These are phyloP conservation scores for Rhizoglyphus robini DNA, from an alignment of 1,140 invertebrate genomes.

Conservation along the genomic window DNA sequence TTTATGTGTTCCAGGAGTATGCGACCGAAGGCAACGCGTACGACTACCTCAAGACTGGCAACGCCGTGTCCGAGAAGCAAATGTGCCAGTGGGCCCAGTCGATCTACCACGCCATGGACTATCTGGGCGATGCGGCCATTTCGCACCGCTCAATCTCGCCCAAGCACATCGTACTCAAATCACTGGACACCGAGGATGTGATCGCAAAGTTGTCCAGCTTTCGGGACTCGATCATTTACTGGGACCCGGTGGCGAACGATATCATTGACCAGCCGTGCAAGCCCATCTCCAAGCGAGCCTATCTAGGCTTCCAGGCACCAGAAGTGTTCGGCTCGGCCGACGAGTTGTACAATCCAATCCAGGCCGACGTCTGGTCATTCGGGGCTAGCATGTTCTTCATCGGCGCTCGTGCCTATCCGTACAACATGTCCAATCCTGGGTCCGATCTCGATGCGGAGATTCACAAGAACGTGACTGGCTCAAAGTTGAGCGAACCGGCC, in stretches of 20 bases:
- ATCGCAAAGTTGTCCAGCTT: slow-evolving; percentile 10
- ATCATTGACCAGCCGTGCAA: neutral
- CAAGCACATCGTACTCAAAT: slow-evolving; percentile 7
- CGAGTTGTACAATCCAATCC: neutral
- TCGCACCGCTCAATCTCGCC: slow-evolving; percentile 1
- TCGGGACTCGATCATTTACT: neutral
- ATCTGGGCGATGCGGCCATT: neutral
- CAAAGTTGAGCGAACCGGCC: neutral
- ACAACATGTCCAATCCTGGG: neutral
- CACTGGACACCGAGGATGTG: neutral
- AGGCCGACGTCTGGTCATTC: slow-evolving; percentile 14
- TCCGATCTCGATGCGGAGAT: neutral
- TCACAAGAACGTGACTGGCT: neutral
- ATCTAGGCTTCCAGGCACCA: slow-evolving; percentile 4
- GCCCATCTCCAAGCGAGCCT: neutral
- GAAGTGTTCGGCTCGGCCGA: neutral
- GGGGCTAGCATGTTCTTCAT: slow-evolving; percentile 18
- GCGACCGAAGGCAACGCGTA: neutral
- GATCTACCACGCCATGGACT: slow-evolving; percentile 5
- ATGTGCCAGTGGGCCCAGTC: neutral
- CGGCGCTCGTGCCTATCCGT: neutral
- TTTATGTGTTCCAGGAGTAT: slow-evolving; percentile 12
- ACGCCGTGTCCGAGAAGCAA: neutral
- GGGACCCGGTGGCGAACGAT: neutral
- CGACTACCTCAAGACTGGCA: neutral